Evolutionary conservation across 2,888 invertebrate species (phyloP).

Genomic region (Sesia apiformis): DNA sequence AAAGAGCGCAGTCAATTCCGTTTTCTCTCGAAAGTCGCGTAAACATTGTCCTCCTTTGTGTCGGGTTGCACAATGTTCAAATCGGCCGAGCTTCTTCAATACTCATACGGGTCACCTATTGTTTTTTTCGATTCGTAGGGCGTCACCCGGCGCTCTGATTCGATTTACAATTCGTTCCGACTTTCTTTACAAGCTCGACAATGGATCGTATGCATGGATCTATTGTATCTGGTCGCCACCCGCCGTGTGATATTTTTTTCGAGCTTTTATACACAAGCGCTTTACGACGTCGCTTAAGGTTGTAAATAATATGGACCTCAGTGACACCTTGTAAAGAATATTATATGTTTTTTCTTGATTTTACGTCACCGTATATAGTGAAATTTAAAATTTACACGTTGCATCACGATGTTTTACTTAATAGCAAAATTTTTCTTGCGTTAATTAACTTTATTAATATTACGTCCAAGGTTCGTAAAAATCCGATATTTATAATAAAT

Average conservation of each 20-base stretch:
- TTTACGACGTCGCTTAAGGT: constrained; percentile 2
- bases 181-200: constrained; percentile 53
- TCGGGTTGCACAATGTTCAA: constrained; percentile 57
- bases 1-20: constrained; percentile 39
- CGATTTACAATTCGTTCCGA: constrained; percentile 67
- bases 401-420: too few relatives aligned
- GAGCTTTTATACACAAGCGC: background rate
- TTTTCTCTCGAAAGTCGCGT: constrained; percentile 48
- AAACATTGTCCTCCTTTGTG: constrained; percentile 57
- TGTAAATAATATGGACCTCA: constrained; percentile 11
- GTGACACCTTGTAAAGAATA: constrained; percentile 1
- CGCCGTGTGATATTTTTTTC: constrained; percentile 30
- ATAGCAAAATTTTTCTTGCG: too few relatives aligned
- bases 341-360: too few relatives aligned
- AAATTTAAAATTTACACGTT: too few relatives aligned
- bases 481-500: too few relatives aligned
- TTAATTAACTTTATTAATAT: too few relatives aligned
- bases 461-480: too few relatives aligned
- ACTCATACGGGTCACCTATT: constrained; percentile 45
- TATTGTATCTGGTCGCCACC: constrained; percentile 35
- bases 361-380: too few relatives aligned
- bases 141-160: constrained; percentile 54
- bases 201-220: constrained; percentile 28
- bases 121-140: constrained; percentile 57
- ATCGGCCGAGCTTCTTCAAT: constrained; percentile 38